A percentile compares a stretch with the other conserved stretches of the same genome.
phyloP scores from a whole-genome alignment of 2,797 vertebrate species.

The Rhodeus uyekii region DNA sequence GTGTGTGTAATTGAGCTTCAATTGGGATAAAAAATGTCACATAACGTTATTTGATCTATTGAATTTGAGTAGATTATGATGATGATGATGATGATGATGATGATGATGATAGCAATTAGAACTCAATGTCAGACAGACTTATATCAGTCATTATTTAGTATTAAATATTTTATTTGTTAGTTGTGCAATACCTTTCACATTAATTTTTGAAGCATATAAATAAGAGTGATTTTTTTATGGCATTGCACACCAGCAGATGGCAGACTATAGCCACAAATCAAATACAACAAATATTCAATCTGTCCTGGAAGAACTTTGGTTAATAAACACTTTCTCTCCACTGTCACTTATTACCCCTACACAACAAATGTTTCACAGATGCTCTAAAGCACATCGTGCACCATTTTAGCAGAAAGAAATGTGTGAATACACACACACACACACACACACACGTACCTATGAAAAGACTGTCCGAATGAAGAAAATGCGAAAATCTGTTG shows the following conservation, averaged over 20 bases:
- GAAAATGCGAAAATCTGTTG: background rate
- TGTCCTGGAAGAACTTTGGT: background rate
- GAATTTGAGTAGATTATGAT: background rate
- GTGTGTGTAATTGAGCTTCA: background rate
- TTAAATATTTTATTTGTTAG: background rate
- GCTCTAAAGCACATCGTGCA: background rate
- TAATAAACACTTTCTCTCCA: background rate
- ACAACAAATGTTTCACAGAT: conserved; percentile 14
- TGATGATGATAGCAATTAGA: background rate
- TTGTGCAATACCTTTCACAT: background rate
- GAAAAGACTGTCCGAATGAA: too few relatives aligned
- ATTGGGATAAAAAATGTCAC: background rate
- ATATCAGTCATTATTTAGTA: background rate
- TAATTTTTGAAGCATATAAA: background rate
- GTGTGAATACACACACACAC: background rate
- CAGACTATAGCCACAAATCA: background rate
- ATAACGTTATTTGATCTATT: background rate
- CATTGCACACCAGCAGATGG: conserved; percentile 22
- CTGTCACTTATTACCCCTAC: background rate
- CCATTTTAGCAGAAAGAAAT: background rate
- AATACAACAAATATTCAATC: background rate
- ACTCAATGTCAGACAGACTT: background rate
- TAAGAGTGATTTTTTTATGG: background rate
- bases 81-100: background rate
- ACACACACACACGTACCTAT: too few relatives aligned